Evolutionary conservation across 2,888 invertebrate genomes (phyloP).

Genomic region (Branchipolynoe longqiensis): DNA sequence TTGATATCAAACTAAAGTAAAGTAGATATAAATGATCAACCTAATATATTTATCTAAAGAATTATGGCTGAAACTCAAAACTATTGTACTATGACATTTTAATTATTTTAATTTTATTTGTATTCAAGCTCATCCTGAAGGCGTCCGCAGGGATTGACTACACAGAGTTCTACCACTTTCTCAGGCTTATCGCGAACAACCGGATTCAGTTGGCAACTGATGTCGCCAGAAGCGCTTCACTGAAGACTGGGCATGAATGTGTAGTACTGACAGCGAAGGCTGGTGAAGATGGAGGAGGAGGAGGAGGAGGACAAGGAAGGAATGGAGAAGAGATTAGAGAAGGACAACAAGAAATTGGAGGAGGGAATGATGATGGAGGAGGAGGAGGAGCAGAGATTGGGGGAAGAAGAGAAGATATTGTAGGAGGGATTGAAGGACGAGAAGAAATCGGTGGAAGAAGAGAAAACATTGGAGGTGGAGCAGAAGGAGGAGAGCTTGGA

Average conservation of each 20-base stretch:
- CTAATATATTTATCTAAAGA: too few species aligned
- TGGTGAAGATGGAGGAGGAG: not conserved
- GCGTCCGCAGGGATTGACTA: constrained; percentile 78
- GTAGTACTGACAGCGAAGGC: too few species aligned
- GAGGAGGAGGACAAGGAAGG: not conserved
- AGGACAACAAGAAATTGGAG: not conserved
- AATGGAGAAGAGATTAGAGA: not conserved
- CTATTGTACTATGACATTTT: too few species aligned
- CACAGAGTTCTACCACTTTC: constrained; percentile 74
- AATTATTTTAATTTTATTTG: not conserved
- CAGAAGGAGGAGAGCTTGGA: too few species aligned
- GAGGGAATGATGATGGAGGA: not conserved
- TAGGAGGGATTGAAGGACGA: too few species aligned
- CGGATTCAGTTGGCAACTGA: constrained; percentile 19
- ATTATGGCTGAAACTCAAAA: too few species aligned
- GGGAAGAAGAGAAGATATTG: too few species aligned
- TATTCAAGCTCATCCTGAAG: constrained; percentile 76
- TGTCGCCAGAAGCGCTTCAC: not conserved
- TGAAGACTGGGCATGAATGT: not conserved
- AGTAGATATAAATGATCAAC: too few species aligned
- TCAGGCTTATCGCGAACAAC: constrained; percentile 71
- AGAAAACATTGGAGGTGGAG: too few species aligned
- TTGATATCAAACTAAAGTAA: too few species aligned
- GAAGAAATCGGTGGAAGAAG: too few species aligned
- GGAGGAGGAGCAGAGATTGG: too few species aligned